Conservation (phyloP, 2,797 vertebrate species). For the Sebastes goodei region DNA sequence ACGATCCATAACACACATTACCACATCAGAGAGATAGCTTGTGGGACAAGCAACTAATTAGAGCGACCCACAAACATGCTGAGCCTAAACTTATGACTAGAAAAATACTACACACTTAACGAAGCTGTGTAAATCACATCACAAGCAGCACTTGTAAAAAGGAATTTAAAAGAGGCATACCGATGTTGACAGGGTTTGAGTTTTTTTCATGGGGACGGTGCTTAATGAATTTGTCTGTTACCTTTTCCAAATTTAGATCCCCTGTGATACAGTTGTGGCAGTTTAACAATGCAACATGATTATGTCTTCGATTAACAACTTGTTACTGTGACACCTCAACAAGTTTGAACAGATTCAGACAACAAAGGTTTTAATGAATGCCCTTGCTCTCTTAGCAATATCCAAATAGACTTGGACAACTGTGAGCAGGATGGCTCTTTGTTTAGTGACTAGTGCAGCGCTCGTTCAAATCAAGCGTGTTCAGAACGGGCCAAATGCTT, state of each 20-base stretch:
- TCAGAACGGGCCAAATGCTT: not conserved
- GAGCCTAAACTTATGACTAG: slow-evolving; percentile 32
- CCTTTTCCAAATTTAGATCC: not conserved
- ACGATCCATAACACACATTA: slow-evolving; percentile 53
- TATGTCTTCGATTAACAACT: not conserved
- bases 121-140: slow-evolving; percentile 19
- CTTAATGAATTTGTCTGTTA: slow-evolving; percentile 1
- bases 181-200: not conserved
- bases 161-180: not conserved
- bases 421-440: not conserved
- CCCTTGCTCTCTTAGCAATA: not conserved
- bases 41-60: slow-evolving; percentile 67
- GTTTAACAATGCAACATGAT: not conserved
- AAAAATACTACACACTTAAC: slow-evolving; percentile 36
- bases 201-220: not conserved
- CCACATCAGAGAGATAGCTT: slow-evolving; percentile 60
- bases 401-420: not conserved
- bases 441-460: not conserved
- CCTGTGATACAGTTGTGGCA: not conserved
- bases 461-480: not conserved
- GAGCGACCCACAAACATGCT: slow-evolving; percentile 52
- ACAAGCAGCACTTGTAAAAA: not conserved
- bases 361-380: not conserved
- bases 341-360: not conserved
- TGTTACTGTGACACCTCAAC: not conserved